Base-by-base conservation (phyloP, 2,888 invertebrate species). In the Gryllus longicercus region DNA sequence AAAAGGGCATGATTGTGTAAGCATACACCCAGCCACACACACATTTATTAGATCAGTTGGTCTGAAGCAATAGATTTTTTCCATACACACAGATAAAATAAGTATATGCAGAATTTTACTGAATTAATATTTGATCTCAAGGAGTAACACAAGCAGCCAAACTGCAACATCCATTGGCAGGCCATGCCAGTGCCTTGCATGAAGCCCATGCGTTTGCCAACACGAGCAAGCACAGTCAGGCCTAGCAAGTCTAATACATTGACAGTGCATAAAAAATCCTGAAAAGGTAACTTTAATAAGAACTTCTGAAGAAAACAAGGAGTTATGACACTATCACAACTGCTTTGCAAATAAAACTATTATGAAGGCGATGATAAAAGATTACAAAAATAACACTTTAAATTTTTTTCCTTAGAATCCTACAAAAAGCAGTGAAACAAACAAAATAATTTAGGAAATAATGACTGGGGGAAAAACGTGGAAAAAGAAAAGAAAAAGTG, bases 161-260 rank as follows among this genome's bases (percentile, higher is more conserved):
- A 63, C 63, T 63, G 63, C 63, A 63, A 63, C 63, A 63, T 63
- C 63, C 63, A 63, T n/a, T 63, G 63, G n/a, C 63, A 63, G 63
- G 63, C 63, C 63, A 63, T 63, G 63, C 63, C 63, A 4, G 63
- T 12, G 63, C 63, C 63, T 63, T 63, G 63, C 63, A 63, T 63
- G 63, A 63, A 63, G 63, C 63, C 63, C 63, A 63, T 63, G 63
- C 63, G 14, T 63, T 63, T n/a, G 63, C 63, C 63, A 63, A 63
- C n/a, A 63, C 14, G 63, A 63, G 63, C 63, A 63, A 63, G 63
- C 63, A 63, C 63, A 14, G 63, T 14, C 63, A 63, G 63, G 63
- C 63, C 63, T 63, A 63, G 63, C 63, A 63, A 63, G 38, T 38
- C 38, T 38, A 38, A 38, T 38, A 38, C 38, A 38, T 38, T 38